Evolutionary conservation across 2,888 invertebrate genomes (phyloP), one percentile per base, ranked within the genome.

Genomic region (Bombyx huttoni): DNA sequence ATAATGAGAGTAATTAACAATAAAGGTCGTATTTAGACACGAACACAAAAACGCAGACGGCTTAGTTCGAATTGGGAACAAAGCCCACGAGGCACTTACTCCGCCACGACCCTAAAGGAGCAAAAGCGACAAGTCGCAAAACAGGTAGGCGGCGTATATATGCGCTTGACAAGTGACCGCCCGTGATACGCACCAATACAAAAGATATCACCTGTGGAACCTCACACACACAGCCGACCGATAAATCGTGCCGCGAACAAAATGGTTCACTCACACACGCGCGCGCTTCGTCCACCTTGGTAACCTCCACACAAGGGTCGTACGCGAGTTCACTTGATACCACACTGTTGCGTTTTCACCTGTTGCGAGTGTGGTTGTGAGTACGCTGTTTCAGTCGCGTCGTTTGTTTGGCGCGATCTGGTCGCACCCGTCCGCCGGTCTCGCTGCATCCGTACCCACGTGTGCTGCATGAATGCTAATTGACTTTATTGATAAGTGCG

Each of bases 301-400:
- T 81, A 81, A 83, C 82, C 81, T 81, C 80, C 78, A 76, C 78
- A 76, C 73, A 66, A 78, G 75, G 83, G 81, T 81, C 78, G 78
- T 64, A 62, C 72, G 67, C 73, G 73, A 76, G 80, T 78, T 73
- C 74, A 74, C 5, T 24, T 24, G 24, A 24, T 24, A 24, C 64
- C 78, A 79, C 82, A 83, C 83, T 73, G 73, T 71, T 73, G 78
- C 80, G 76, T 83, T 83, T 84, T 84, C 87, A 86, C 85, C 87
- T 87, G 86, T 82, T 70, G 77, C 73, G 76, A 68, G 79, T 74
- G 82, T 78, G 75, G 66, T 65, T 59, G 83, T 83, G 77, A 77
- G 75, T 75, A 72, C 50, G 49, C 51, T 70, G 75, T 79, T 76
- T 86, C 87, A 86, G 87, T 86, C 81, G 78, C 69, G 70, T 75